These are phyloP conservation scores for Perizoma flavofasciatum DNA, from an alignment of 2,888 invertebrate species.

Conservation along the genomic window DNA sequence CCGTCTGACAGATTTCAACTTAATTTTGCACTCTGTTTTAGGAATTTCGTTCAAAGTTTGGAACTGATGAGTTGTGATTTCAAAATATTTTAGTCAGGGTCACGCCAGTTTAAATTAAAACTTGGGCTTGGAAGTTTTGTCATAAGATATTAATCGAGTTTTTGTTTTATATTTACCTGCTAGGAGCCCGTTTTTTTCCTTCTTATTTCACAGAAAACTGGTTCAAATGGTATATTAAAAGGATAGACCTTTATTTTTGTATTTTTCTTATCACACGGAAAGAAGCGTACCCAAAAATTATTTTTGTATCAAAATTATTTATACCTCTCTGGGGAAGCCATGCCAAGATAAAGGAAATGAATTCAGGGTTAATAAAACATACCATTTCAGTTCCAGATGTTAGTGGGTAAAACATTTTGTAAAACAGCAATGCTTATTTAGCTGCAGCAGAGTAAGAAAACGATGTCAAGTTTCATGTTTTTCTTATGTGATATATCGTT, in stretches of 20 bases:
- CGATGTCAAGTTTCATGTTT: no score
- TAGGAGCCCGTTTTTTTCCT: no score
- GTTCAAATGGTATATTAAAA: not conserved
- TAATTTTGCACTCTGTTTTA: slow-evolving; percentile 26
- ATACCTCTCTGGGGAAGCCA: slow-evolving; percentile 14
- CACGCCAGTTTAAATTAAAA: slow-evolving; percentile 16
- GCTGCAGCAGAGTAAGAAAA: no score
- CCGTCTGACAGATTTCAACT: slow-evolving; percentile 37
- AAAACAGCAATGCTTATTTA: not conserved
- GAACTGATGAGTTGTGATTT: slow-evolving; percentile 23
- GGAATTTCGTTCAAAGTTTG: slow-evolving; percentile 14
- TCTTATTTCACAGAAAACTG: not conserved
- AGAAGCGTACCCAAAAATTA: slow-evolving; percentile 8
- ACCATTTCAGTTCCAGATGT: slow-evolving; percentile 5
- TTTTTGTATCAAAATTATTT: slow-evolving; percentile 20
- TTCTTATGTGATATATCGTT: no score
- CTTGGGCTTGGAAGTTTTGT: slow-evolving; percentile 8
- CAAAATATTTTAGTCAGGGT: slow-evolving; percentile 19
- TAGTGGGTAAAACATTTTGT: slow-evolving; percentile 7
- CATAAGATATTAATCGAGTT: slow-evolving; percentile 6
- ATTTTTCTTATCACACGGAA: no score
- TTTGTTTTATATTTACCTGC: not conserved
- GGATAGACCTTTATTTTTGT: no score
- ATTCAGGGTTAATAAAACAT: slow-evolving; percentile 16
- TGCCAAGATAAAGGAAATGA: slow-evolving; percentile 16